phyloP scores from a whole-genome alignment of 1,140 invertebrate species.

The Calephelis nemesis region DNA sequence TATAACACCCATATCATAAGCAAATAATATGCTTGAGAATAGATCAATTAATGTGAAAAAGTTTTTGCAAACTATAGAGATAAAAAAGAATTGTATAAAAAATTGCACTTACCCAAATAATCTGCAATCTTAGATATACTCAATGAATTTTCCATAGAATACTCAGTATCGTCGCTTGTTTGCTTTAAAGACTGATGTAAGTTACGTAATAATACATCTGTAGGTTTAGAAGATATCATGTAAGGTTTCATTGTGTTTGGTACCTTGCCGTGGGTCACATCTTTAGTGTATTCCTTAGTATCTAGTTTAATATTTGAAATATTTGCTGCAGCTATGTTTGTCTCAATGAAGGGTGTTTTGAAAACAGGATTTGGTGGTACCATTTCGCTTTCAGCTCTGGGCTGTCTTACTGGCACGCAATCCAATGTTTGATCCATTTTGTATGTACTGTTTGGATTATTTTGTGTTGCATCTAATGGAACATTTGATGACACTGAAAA shows the following conservation, averaged over 20 bases:
- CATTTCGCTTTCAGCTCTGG: slow-evolving; percentile 37
- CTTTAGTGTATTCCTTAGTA: slow-evolving; percentile 19
- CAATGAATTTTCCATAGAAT: slow-evolving; percentile 56
- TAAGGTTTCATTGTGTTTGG: slow-evolving; percentile 24
- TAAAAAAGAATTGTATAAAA: slow-evolving; percentile 17
- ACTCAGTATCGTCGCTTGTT: slow-evolving; percentile 49
- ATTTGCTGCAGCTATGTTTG: slow-evolving; percentile 24
- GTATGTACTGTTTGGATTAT: slow-evolving; percentile 35
- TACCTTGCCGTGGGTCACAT: not conserved
- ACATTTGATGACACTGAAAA: slow-evolving; percentile 45
- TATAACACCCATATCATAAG: no score
- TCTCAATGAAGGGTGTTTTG: slow-evolving; percentile 16
- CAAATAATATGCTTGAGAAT: no score
- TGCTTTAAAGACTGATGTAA: slow-evolving; percentile 44
- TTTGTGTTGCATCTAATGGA: slow-evolving; percentile 23
- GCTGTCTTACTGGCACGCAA: slow-evolving; percentile 57
- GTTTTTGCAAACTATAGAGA: not conserved
- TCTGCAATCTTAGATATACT: slow-evolving; percentile 70
- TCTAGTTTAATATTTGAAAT: slow-evolving; percentile 22
- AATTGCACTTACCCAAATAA: slow-evolving; percentile 53
- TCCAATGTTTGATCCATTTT: slow-evolving; percentile 58
- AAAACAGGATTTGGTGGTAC: slow-evolving; percentile 26
- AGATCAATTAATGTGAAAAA: not conserved
- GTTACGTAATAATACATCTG: slow-evolving; percentile 45
- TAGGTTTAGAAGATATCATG: slow-evolving; percentile 36